These are phyloP conservation scores for Oceanodroma tethys DNA, from an alignment of 2,113 vertebrate species.

Conservation along the genomic window DNA sequence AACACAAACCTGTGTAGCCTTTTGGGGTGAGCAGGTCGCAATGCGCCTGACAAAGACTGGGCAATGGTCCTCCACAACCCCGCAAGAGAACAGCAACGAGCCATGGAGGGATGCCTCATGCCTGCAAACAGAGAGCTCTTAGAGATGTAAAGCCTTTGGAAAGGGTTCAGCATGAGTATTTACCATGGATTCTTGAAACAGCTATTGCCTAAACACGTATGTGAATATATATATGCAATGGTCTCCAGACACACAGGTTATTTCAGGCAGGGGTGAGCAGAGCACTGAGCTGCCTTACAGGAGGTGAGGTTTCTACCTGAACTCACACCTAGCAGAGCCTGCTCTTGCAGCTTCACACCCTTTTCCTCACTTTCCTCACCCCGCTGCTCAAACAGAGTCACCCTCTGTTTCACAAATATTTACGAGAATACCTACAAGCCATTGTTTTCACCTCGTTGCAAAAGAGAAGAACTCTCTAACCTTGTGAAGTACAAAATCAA, in stretches of 20 bases:
- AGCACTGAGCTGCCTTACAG: background rate
- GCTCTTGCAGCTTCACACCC: background rate
- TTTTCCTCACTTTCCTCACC: background rate
- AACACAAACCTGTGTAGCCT: background rate
- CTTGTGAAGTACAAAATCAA: background rate
- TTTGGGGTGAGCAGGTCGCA: background rate
- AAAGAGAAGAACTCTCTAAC: background rate
- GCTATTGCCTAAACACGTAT: background rate
- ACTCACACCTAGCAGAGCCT: background rate
- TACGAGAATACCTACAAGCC: background rate
- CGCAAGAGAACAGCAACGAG: accelerated
- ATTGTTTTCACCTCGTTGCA: background rate
- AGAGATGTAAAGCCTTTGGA: background rate
- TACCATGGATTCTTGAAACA: background rate
- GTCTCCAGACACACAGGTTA: background rate
- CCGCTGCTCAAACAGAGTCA: background rate
- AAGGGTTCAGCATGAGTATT: background rate
- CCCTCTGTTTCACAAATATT: background rate
- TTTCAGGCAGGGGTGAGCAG: background rate
- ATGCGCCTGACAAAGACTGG: background rate
- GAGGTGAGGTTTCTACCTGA: background rate
- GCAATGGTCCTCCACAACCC: background rate
- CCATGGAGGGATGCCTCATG: background rate
- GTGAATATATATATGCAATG: background rate
- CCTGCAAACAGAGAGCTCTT: background rate